Percentiles rank a stretch among this genome's conserved stretches.
These are phyloP conservation scores for Leuciscus waleckii DNA, from an alignment of 2,797 vertebrate genomes.

Conservation along the genomic window DNA sequence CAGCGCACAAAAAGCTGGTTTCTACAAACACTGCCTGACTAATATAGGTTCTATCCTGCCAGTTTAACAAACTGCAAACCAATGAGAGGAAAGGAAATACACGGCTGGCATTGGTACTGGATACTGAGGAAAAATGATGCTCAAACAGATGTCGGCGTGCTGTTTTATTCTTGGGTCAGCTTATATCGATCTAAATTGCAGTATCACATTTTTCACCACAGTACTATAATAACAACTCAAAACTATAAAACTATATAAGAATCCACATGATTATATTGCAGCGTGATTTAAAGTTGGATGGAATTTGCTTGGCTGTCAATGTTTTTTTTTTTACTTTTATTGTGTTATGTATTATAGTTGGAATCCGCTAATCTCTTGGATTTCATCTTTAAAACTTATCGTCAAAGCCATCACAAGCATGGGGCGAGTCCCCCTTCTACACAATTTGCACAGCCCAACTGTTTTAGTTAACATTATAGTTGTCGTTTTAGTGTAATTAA, in stretches of 20 bases:
- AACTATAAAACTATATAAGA: not conserved
- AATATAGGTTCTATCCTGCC: not conserved
- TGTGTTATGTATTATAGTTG: not conserved
- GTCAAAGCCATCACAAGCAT: not conserved
- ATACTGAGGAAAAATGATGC: not conserved
- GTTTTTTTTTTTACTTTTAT: not conserved
- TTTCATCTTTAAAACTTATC: not conserved
- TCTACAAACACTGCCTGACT: not conserved
- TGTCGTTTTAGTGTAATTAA: not conserved
- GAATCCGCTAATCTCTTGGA: not conserved
- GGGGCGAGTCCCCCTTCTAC: not conserved
- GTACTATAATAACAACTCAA: no score
- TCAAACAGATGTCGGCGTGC: not conserved
- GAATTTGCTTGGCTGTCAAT: not conserved
- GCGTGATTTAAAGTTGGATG: not conserved
- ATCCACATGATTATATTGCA: not conserved
- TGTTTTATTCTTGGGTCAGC: not conserved
- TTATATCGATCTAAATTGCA: not conserved
- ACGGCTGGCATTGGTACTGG: not conserved
- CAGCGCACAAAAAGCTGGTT: slow-evolving; percentile 10
- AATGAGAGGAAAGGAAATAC: not conserved
- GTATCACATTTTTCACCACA: no score
- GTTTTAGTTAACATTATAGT: not conserved
- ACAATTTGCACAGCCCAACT: not conserved
- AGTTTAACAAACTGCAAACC: not conserved